phyloP scores from a whole-genome alignment of 2,797 vertebrate species.

The Enteromius fasciolatus region DNA sequence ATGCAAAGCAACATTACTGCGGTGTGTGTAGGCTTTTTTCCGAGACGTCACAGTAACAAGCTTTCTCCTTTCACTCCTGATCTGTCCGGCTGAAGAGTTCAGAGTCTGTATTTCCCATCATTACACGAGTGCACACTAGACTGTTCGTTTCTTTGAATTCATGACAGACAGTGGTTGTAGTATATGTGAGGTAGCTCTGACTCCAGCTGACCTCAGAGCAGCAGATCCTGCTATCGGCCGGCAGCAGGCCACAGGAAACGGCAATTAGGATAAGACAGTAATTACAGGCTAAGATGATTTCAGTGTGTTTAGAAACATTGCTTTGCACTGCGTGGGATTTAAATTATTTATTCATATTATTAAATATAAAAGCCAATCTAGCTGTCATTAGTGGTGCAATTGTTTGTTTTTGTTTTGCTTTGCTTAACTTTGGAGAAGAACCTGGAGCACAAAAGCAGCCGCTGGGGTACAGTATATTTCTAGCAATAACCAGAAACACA shows the following conservation, averaged over 20 bases:
- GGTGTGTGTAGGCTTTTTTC: constrained; percentile 30
- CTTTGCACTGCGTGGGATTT: neutral
- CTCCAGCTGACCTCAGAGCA: neutral
- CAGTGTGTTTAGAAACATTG: neutral
- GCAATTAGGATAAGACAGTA: constrained; percentile 20
- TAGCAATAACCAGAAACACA: too few relatives aligned
- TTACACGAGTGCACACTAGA: neutral
- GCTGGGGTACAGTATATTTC: too few relatives aligned
- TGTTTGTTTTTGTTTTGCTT: neutral
- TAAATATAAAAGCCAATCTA: neutral
- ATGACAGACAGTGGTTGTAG: neutral
- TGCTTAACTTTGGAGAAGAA: neutral
- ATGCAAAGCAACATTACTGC: constrained; percentile 8
- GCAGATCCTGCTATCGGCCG: neutral
- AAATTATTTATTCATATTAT: neutral
- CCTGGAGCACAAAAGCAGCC: too few relatives aligned
- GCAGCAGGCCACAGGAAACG: neutral
- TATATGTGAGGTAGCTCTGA: neutral
- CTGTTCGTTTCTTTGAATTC: neutral
- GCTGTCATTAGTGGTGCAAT: neutral
- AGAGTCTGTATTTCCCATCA: too few relatives aligned
- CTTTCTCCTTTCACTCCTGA: constrained; percentile 5
- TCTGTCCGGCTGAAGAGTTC: constrained; percentile 3
- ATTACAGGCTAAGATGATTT: constrained; percentile 14
- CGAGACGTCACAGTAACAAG: constrained; percentile 28